Evolutionary conservation across 2,113 vertebrate species (phyloP).

Genomic region (Thamnophis sirtalis): DNA sequence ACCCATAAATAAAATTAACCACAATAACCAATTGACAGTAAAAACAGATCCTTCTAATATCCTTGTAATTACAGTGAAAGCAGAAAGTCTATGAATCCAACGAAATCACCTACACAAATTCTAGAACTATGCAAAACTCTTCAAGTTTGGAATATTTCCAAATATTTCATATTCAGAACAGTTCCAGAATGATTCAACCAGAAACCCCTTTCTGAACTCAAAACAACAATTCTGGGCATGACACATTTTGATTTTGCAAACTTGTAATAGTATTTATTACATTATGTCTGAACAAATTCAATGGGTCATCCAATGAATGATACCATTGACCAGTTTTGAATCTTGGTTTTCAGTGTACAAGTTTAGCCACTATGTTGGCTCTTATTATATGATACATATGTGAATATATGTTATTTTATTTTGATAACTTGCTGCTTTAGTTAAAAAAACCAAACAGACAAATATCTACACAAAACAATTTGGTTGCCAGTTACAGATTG

Average conservation of each 20-base stretch:
- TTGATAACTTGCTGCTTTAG: neutral
- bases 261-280: neutral
- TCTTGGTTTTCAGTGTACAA: neutral
- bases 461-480: constrained; percentile 20
- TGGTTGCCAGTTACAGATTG: constrained; percentile 15
- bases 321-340: neutral
- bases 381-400: constrained; percentile 13
- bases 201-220: neutral
- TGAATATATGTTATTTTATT: neutral
- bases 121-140: neutral
- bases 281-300: neutral
- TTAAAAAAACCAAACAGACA: constrained; percentile 19
- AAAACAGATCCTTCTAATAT: neutral
- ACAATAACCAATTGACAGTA: neutral
- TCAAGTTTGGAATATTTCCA: neutral
- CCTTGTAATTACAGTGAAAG: neutral
- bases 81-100: neutral
- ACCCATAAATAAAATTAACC: neutral
- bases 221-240: neutral
- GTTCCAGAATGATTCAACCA: neutral
- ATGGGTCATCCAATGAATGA: neutral
- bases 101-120: neutral
- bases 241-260: neutral
- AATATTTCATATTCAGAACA: neutral
- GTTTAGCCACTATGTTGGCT: neutral